Base-by-base conservation (phyloP, 2,888 invertebrate genomes). In the Habrosyne pyritoides region DNA sequence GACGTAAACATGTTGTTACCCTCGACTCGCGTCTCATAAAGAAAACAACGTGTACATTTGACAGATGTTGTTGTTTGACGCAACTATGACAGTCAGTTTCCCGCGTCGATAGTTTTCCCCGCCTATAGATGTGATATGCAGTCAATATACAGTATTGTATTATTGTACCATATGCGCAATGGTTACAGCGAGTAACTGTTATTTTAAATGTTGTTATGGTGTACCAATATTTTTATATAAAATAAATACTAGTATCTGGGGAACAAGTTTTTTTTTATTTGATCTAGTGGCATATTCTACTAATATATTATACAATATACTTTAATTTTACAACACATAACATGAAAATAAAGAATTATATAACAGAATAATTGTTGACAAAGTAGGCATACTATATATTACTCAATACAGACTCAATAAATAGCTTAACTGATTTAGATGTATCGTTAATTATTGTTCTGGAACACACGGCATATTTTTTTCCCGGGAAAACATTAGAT, bases 1-100 rank as follows among this genome's bases (percentile, higher is more conserved):
- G 14, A 50, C 28, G 28, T 50, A 50, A 50, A 28, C 50, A 50
- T 50, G 50, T 50, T 50, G 30, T 50, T 50, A 28, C 18, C 50
- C 12, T 5, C 28, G 42, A 18, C 42, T 42, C 18, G 14, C 18
- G 42, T 8, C 18, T 42, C 42, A 12, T 14, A 28, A 50, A 21
- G 3, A 26, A 48, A 48, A 22, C 28, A 28, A 10, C 1, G 22
- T 24, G 10, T 49, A 49, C 26, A 22, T 26, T 14, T 49, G 49
- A 26, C 26, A 14, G 10, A 49, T 26, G 49, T n/a, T n/a, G 21
- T 47, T 14, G 14, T 24, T 24, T 28, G 10, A 42, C 18, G 42
- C 42, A 14, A 7, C 42, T 42, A 18, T 42, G 42, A 42, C 42
- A 42, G 42, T 36, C 14, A 36, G 36, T 42, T 42, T 42, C 18